Evolutionary conservation across 2,113 vertebrate genomes (phyloP), one percentile per base, ranked within the genome.

Genomic region (Ibidorhyncha struthersii): DNA sequence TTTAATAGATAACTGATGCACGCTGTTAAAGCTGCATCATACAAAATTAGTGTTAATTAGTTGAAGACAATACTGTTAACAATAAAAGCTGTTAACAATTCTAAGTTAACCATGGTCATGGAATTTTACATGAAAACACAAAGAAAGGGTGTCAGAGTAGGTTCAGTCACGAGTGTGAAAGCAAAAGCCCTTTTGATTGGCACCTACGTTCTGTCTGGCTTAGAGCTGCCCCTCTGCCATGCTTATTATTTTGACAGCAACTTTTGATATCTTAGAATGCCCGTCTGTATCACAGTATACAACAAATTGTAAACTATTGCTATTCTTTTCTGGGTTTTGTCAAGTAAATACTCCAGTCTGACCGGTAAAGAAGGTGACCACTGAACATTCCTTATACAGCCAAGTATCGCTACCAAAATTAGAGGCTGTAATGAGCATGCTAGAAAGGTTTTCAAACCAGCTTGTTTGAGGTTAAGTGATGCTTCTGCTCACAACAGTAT

Each of bases 1-100:
- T 97, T 96, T 95, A 95, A 95, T 96, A 78, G 73, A 2, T 84
- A 85, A 77, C 12, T 26, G 32, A 67, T 85, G 58, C 49, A 66
- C 34, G 17, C 32, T 59, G 27, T 88, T 90, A 79, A 92, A 89
- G 23, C 50, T 49, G 55, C 27, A 25, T 81, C 32, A 12, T 66
- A 76, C 56, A 95, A 76, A 65, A 36, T 43, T 12, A 50, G 14
- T 29, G 25, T 78, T 76, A 77, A 71, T 70, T 72, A 95, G 52
- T 29, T 61, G n/a, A 93, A 90, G 52, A 76, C 26, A 73, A 50
- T 53, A 65, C 47, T 82, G 40, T 59, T 89, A 70, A 86, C 30
- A 89, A 17, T 73, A 89, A 91, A 79, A 94, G 73, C 70, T 59
- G 23, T 65, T 93, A 88, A 53, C 32, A 66, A 73, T 65, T 59